phyloP scores from a whole-genome alignment of 2,113 vertebrate genomes.

The Hemicordylus capensis region DNA sequence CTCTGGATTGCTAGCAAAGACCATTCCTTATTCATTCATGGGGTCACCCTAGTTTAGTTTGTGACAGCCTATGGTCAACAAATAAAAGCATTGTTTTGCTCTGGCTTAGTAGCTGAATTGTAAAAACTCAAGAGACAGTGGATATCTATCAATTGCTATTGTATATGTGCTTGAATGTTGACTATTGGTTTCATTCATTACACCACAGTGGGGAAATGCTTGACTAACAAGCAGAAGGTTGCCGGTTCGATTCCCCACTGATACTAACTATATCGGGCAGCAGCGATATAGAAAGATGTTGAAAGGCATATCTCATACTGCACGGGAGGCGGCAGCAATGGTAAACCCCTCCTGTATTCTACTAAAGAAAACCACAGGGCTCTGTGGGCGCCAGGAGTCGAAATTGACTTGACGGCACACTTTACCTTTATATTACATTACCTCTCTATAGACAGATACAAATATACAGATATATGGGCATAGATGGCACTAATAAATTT shows the following conservation, averaged over 20 bases:
- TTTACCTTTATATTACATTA: neutral
- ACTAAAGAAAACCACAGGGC: no score
- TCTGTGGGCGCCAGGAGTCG: no score
- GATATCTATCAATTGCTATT: neutral
- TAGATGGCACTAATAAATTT: neutral
- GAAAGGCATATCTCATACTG: no score
- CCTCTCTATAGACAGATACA: neutral
- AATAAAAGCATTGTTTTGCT: neutral
- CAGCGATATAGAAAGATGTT: no score
- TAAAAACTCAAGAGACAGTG: neutral
- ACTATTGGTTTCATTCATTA: conserved; percentile 10
- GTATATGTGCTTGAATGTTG: neutral
- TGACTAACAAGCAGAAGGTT: no score
- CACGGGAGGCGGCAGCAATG: no score
- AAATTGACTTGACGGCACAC: no score
- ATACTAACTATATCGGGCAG: no score
- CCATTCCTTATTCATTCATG: neutral
- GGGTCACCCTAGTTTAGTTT: neutral
- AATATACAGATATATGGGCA: neutral
- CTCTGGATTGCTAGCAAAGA: neutral
- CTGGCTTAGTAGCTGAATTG: neutral
- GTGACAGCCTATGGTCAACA: neutral
- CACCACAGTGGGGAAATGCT: no score
- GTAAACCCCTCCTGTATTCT: no score
- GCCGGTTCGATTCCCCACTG: no score